Conservation (phyloP, 2,797 vertebrate genomes). For the Thaleichthys pacificus region DNA sequence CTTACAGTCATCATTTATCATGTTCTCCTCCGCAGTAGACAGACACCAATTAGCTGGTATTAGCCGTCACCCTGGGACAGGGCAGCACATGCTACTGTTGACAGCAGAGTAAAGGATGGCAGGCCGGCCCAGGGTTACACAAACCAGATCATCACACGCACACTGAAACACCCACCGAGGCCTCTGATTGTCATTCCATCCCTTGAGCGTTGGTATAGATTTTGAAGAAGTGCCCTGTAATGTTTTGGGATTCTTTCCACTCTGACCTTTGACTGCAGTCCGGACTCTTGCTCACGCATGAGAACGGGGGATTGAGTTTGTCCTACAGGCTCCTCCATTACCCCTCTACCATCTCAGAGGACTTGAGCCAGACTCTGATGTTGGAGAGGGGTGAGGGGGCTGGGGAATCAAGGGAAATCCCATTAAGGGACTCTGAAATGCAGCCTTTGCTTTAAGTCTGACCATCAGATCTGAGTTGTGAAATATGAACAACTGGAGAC, state of each 20-base stretch:
- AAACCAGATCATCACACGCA: slow-evolving; percentile 8
- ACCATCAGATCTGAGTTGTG: background rate
- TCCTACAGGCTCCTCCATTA: slow-evolving; percentile 11
- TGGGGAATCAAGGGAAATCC: background rate
- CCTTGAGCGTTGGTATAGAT: background rate
- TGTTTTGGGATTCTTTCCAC: background rate
- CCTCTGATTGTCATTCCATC: slow-evolving; percentile 22
- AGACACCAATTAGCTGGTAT: slow-evolving; percentile 32
- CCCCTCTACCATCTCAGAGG: background rate
- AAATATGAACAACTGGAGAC: background rate
- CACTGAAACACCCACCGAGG: background rate
- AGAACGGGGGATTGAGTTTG: background rate
- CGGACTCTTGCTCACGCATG: background rate
- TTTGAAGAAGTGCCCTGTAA: background rate
- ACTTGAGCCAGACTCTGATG: background rate
- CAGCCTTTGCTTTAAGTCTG: background rate
- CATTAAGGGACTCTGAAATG: background rate
- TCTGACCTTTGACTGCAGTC: background rate
- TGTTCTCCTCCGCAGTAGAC: slow-evolving; percentile 8
- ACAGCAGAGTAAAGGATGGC: slow-evolving; percentile 9
- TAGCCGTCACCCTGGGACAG: background rate
- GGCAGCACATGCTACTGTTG: slow-evolving; percentile 15
- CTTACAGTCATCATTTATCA: slow-evolving; percentile 18
- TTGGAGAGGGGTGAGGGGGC: background rate
- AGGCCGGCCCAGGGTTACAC: slow-evolving; percentile 2